phyloP scores from a whole-genome alignment of 1,140 invertebrate species.

The Prorops nasuta region DNA sequence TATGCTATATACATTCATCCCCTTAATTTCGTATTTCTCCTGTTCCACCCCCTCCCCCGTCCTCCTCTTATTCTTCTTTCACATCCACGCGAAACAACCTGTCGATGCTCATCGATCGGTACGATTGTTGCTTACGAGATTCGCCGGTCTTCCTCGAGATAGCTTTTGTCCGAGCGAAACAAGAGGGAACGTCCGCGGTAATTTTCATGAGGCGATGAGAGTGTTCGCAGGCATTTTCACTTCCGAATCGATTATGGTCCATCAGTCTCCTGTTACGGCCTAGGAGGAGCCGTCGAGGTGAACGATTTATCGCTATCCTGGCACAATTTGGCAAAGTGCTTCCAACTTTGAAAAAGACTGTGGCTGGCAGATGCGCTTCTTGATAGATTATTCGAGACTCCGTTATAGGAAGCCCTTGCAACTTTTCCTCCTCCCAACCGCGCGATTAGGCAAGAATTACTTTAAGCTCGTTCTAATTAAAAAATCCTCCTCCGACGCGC shows the following conservation, averaged over 20 bases:
- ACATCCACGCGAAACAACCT: neutral
- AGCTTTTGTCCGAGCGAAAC: too few species aligned
- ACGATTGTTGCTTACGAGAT: conserved; percentile 17
- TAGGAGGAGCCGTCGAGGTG: neutral
- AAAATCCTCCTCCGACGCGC: too few species aligned
- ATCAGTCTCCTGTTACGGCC: too few species aligned
- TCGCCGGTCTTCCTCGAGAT: neutral
- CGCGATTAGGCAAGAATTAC: too few species aligned
- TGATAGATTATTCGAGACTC: conserved; percentile 15
- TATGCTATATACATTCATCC: too few species aligned
- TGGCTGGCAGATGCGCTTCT: conserved; percentile 4
- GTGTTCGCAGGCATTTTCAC: too few species aligned
- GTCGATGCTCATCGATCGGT: too few species aligned
- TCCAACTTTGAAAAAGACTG: conserved; percentile 7
- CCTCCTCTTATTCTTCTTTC: neutral
- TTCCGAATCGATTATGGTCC: conserved; percentile 5
- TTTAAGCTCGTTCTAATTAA: too few species aligned
- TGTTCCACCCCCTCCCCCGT: neutral
- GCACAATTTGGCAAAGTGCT: neutral
- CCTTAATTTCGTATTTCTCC: too few species aligned
- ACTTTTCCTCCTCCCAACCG: too few species aligned
- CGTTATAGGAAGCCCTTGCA: conserved; percentile 11
- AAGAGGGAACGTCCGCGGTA: neutral
- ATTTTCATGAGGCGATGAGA: conserved; percentile 1
- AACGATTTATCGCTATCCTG: conserved; percentile 8